Conservation (phyloP, 2,113 vertebrate genomes). For the Noturus placidus region DNA sequence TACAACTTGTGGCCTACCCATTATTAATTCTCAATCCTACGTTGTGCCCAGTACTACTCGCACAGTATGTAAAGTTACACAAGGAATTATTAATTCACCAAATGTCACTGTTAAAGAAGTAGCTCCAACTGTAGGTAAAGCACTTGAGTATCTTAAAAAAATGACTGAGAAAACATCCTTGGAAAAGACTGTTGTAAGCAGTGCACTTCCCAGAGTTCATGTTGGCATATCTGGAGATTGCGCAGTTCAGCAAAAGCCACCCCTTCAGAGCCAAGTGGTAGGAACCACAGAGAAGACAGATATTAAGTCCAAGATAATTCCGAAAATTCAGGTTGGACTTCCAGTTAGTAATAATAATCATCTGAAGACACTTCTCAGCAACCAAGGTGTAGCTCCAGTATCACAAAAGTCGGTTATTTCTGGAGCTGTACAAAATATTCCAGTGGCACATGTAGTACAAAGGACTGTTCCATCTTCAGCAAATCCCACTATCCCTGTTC, state of each 20-base stretch:
- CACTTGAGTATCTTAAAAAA: background rate
- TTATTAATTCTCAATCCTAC: slow-evolving; percentile 18
- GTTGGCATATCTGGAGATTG: slow-evolving; percentile 6
- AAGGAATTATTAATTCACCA: slow-evolving; percentile 2
- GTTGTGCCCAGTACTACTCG: background rate
- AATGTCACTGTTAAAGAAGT: background rate
- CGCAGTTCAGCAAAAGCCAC: slow-evolving; percentile 19
- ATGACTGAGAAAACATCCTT: background rate
- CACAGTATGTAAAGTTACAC: background rate
- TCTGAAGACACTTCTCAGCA: slow-evolving; percentile 17
- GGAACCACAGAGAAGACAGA: background rate
- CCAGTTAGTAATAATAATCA: slow-evolving; percentile 1
- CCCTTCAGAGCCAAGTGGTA: slow-evolving; percentile 21
- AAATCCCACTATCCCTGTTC: background rate
- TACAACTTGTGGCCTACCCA: background rate
- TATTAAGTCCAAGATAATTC: slow-evolving; percentile 10
- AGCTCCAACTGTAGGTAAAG: background rate
- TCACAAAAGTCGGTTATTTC: slow-evolving; percentile 18
- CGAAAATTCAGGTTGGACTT: slow-evolving; percentile 8
- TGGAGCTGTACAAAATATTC: background rate
- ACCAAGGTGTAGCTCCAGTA: background rate
- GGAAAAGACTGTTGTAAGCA: slow-evolving; percentile 1
- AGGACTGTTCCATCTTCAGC: background rate
- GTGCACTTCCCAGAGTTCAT: slow-evolving; percentile 19
- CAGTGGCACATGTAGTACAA: slow-evolving; percentile 3